These are phyloP conservation scores for Psix sp. DNA, from an alignment of 1,140 invertebrate species.

Conservation along the genomic window DNA sequence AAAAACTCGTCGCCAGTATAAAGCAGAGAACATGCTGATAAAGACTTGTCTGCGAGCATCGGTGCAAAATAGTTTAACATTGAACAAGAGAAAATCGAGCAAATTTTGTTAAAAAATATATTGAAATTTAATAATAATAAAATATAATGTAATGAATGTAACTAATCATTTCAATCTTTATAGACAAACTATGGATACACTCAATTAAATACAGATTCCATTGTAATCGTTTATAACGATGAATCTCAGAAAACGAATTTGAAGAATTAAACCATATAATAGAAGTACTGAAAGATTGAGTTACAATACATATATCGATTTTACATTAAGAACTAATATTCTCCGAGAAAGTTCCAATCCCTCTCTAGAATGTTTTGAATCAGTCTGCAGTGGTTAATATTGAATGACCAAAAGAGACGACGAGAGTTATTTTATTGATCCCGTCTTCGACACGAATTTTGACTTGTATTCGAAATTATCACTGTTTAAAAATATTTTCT, in stretches of 20 bases:
- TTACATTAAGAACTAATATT: constrained; percentile 47
- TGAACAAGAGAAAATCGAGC: too few relatives aligned
- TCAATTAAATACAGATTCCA: neutral
- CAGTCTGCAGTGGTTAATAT: constrained; percentile 40
- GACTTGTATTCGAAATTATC: too few relatives aligned
- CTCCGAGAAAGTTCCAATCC: constrained; percentile 21
- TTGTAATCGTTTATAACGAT: constrained; percentile 18
- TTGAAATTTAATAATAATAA: neutral
- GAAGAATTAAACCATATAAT: constrained; percentile 40
- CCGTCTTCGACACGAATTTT: constrained; percentile 14
- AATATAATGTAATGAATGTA: neutral
- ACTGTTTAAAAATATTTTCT: too few relatives aligned
- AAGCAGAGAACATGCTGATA: too few relatives aligned
- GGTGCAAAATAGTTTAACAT: too few relatives aligned
- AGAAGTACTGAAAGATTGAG: constrained; percentile 19
- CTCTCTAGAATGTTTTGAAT: constrained; percentile 39
- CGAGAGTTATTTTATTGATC: constrained; percentile 42
- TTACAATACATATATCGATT: constrained; percentile 45
- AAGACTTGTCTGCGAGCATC: too few relatives aligned
- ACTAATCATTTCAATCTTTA: too few relatives aligned
- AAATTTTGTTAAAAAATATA: too few relatives aligned
- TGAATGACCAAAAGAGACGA: constrained; percentile 23
- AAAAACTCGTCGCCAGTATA: too few relatives aligned
- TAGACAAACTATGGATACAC: too few relatives aligned
- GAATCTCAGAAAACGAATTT: constrained; percentile 22